phyloP scores from a whole-genome alignment of 2,888 invertebrate genomes.

The Clostera curtula region DNA sequence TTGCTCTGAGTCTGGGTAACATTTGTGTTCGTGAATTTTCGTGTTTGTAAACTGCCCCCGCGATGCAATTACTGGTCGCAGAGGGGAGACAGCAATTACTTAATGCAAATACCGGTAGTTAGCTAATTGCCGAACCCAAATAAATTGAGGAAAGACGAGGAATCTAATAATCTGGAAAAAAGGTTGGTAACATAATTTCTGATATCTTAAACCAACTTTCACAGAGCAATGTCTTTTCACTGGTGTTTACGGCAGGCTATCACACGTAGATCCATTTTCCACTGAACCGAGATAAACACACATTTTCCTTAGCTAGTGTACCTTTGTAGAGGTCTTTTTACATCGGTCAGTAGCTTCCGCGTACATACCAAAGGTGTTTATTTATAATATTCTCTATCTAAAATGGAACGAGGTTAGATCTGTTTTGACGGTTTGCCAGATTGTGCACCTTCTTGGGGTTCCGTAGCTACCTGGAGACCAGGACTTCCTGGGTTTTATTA shows the following conservation, averaged over 20 bases:
- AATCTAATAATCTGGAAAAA: too few species aligned
- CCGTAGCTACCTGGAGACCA: too few species aligned
- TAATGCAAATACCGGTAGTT: too few species aligned
- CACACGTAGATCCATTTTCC: conserved; percentile 13
- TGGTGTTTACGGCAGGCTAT: conserved; percentile 18
- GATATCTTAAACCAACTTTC: conserved; percentile 13
- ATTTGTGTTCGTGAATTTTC: too few species aligned
- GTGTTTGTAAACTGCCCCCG: too few species aligned
- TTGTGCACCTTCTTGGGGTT: conserved; percentile 23
- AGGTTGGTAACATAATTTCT: conserved; percentile 9
- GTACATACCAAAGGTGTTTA: conserved; percentile 24
- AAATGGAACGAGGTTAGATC: conserved; percentile 24
- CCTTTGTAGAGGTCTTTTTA: conserved; percentile 1
- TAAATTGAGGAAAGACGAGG: too few species aligned
- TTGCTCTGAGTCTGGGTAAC: too few species aligned
- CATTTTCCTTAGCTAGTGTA: neutral
- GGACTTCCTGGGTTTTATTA: too few species aligned
- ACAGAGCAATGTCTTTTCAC: conserved; percentile 21
- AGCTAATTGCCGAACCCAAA: too few species aligned
- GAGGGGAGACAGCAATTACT: too few species aligned
- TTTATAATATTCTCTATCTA: conserved; percentile 16
- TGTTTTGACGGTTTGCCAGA: conserved; percentile 28
- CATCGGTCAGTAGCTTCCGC: conserved; percentile 21
- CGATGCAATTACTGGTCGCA: too few species aligned
- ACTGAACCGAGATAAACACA: too few species aligned